Base-by-base conservation (phyloP, 1,140 invertebrate species). In the Pseudobourletiella spinata region DNA sequence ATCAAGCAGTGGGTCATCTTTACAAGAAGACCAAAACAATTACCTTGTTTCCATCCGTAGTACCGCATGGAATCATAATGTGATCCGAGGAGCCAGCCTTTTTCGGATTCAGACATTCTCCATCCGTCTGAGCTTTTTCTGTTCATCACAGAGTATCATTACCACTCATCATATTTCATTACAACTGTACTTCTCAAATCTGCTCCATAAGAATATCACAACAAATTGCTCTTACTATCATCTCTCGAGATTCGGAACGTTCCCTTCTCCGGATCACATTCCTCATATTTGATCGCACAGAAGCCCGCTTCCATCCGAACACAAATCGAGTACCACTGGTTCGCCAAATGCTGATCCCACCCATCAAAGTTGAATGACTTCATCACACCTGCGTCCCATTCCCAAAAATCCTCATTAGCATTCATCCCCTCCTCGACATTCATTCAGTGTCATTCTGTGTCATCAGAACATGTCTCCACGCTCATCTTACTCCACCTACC, bases 261-360 rank as follows among this genome's bases (percentile, higher is more conserved):
- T 52, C 69, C 69, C 43, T 71, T 71, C 16, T 69, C 64, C 29
- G 69, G 69, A 44, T 71, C 69, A 61, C 69, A 71, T 58, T 71
- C 69, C 51, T 71, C 69, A 56, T 75, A 75, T 32, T 73, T 73
- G 4, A 70, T 69, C 6, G 69, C 65, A 51, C 72, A 73, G 50
- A 70, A 70, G 15, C 66, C 67, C 2, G 68, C 65, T 67, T 72
- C 72, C 66, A 70, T 72, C n/a, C 71, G 62, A 3, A 68, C 65
- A 51, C 74, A 75, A 46, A 75, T 73, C 0, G 74, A 71, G 54
- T 75, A 75, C 63, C 74, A 71, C 48, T 74, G 66, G 60, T 75
- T 73, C 29, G 73, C 73, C 39, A 71, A 65, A 63, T 71, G 69
- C 32, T 71, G 69, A 61, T 71, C 67, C 69, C 69, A 71, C 14